Evolutionary conservation across 2,888 invertebrate genomes (phyloP).

Genomic region (Amphipoea oculea): DNA sequence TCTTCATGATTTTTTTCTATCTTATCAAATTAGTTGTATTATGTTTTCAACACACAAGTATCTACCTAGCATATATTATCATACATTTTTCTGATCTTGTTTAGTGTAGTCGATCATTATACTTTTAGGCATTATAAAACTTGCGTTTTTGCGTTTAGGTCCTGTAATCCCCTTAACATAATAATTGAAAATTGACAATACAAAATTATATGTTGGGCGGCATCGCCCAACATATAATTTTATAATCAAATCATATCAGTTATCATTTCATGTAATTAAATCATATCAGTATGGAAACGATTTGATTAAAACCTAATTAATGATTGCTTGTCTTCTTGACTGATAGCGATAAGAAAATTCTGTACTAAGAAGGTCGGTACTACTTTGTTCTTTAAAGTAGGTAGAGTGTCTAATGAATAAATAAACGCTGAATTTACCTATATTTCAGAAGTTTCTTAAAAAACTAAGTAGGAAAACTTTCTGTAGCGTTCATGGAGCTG

Average conservation of each 20-base stretch:
- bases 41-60: too few relatives aligned
- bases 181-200: not conserved
- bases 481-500: not conserved
- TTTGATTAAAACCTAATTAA: slow-evolving; percentile 26
- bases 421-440: not conserved
- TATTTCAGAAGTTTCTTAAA: slow-evolving; percentile 9
- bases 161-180: too few relatives aligned
- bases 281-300: not conserved
- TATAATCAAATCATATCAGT: too few relatives aligned
- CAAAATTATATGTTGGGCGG: not conserved
- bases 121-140: too few relatives aligned
- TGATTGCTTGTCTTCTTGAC: slow-evolving; percentile 23
- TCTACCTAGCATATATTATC: too few relatives aligned
- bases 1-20: too few relatives aligned
- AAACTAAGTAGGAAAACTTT: not conserved
- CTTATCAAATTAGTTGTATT: too few relatives aligned
- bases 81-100: too few relatives aligned
- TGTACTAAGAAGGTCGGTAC: not conserved
- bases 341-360: slow-evolving; percentile 2
- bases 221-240: too few relatives aligned
- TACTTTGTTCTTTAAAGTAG: slow-evolving; percentile 1
- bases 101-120: too few relatives aligned
- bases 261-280: too few relatives aligned
- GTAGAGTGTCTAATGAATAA: not conserved
- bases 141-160: too few relatives aligned